Evolutionary conservation across 2,113 vertebrate genomes (phyloP), one percentile per base, ranked within the genome.

Genomic region (Epinephelus cyanopodus): DNA sequence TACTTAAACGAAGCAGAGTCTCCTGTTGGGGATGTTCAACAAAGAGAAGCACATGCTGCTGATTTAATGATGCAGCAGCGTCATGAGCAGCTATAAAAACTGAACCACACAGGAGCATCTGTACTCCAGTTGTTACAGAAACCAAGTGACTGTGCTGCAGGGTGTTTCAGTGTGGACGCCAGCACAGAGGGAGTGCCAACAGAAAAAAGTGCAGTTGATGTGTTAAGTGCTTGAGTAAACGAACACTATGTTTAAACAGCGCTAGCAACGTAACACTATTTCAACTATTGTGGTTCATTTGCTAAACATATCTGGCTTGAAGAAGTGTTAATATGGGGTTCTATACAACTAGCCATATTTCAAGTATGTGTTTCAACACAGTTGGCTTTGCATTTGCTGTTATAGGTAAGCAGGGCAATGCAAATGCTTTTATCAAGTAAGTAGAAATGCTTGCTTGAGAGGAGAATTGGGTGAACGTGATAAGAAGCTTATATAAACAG

Each of bases 401-500:
- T 65, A 42, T 48, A 71, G 47, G 52, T 37, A 21, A 19, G 18
- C 17, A 21, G 14, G 27, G 21, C 50, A 25, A 23, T 45, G 37
- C 37, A 3, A 37, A 75, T 42, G 60, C 65, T 54, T 78, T 75
- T 82, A 54, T 67, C 19, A 70, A 74, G 64, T 33, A 60, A 53
- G 69, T 17, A 39, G 25, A 81, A 77, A 53, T 65, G 74, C 74
- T 76, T 47, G 39, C 48, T 82, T 74, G 54, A 85, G 74, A 88
- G 80, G 70, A 73, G 83, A 25, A 74, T 42, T 69, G 72, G 61
- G 58, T 57, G 58, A 77, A 47, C 58, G 17, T 57, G 64, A 70
- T 84, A 86, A 89, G 81, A 64, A 63, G 87, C 72, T 87, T 87
- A 89, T 19, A 63, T 27, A 64, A 37, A 79, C 50, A 47, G 48